Evolutionary conservation across 2,113 vertebrate genomes (phyloP).

Genomic region (Dryoscopus gambensis): DNA sequence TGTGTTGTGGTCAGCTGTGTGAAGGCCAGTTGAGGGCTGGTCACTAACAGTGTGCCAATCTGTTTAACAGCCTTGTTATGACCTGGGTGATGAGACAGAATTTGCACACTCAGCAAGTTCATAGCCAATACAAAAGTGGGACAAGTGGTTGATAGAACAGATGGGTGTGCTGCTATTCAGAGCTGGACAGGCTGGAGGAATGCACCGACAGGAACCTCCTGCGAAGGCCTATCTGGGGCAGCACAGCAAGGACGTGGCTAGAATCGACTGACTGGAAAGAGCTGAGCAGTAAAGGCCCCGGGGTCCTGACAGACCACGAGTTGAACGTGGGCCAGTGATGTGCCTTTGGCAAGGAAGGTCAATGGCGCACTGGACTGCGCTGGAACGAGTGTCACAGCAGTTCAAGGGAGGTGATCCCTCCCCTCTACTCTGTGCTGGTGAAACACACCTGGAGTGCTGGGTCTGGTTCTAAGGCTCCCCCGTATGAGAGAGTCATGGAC

Average conservation of each 20-base stretch:
- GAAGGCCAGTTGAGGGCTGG: background rate
- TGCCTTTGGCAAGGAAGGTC: background rate
- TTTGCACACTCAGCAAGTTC: background rate
- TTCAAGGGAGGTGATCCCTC: background rate
- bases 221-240: background rate
- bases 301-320: background rate
- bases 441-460: background rate
- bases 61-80: background rate
- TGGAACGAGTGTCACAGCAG: background rate
- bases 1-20: background rate
- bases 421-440: background rate
- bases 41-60: background rate
- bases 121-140: background rate
- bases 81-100: background rate
- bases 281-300: background rate
- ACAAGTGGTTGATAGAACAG: background rate
- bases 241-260: fast-evolving
- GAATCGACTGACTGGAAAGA: background rate
- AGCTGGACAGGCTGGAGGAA: background rate
- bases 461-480: background rate
- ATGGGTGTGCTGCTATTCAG: background rate
- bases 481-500: background rate
- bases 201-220: fast-evolving
- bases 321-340: background rate
- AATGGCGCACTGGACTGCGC: fast-evolving